Percentiles rank a stretch among this genome's conserved stretches.
phyloP scores from a whole-genome alignment of 2,113 vertebrate genomes.

The Capreolus pygargus region DNA sequence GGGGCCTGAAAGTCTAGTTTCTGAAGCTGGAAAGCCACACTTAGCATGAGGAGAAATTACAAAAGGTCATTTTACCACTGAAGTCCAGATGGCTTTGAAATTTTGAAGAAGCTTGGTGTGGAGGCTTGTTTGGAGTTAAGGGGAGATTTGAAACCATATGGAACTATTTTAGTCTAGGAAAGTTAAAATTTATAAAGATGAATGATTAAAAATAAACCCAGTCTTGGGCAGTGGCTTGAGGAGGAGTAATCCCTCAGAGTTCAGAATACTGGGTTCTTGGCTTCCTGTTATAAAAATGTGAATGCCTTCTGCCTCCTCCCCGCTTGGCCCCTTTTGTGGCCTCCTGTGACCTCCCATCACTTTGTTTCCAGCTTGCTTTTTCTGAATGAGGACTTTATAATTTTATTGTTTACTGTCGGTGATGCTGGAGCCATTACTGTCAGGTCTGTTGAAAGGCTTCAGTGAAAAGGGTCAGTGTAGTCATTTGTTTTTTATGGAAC shows the following conservation, averaged over 20 bases:
- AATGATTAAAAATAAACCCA: constrained; percentile 44
- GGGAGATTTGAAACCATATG: constrained; percentile 73
- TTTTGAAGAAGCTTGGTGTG: constrained; percentile 66
- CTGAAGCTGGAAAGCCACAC: neutral
- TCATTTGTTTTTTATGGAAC: constrained; percentile 68
- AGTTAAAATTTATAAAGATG: constrained; percentile 48
- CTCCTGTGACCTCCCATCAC: neutral
- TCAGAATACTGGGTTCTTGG: constrained; percentile 20
- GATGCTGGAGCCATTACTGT: constrained; percentile 36
- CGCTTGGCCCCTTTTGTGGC: neutral
- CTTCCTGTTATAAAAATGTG: constrained; percentile 13
- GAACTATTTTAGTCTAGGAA: constrained; percentile 63
- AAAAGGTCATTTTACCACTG: constrained; percentile 56
- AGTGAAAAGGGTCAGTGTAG: constrained; percentile 23
- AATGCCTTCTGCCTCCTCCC: neutral
- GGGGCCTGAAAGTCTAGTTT: neutral
- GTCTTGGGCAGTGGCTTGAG: neutral
- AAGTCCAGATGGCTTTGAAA: constrained; percentile 74
- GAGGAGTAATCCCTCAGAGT: neutral
- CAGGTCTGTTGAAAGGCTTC: constrained; percentile 70
- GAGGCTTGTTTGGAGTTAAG: constrained; percentile 46
- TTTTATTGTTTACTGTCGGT: constrained; percentile 50
- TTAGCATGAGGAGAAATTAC: constrained; percentile 18
- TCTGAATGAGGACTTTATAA: constrained; percentile 51
- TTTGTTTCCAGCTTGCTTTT: constrained; percentile 5